phyloP scores from a whole-genome alignment of 2,113 vertebrate genomes.

The Clinocottus analis region DNA sequence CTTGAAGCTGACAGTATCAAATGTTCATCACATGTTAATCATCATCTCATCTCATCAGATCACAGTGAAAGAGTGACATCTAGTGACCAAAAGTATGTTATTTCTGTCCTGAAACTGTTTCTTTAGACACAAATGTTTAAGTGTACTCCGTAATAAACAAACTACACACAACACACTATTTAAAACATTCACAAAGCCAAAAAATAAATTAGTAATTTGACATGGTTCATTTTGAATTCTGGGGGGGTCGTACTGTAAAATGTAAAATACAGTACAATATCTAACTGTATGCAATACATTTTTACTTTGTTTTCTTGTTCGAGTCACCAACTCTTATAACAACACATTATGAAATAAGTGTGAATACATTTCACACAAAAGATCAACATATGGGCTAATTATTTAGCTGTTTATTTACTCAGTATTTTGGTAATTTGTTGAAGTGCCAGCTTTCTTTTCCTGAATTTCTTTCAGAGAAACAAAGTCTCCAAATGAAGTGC shows the following conservation, averaged over 20 bases:
- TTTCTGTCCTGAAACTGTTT: not conserved
- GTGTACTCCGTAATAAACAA: not conserved
- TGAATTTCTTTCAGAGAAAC: not conserved
- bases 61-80: slow-evolving; percentile 55
- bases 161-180: not conserved
- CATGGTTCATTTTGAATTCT: not conserved
- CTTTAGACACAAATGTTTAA: not conserved
- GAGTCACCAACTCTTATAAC: too few species aligned
- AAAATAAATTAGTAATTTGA: not conserved
- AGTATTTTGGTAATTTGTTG: not conserved
- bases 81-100: slow-evolving; percentile 46
- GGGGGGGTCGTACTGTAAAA: not conserved
- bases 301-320: too few species aligned
- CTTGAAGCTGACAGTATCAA: too few species aligned
- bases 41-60: too few species aligned
- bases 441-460: not conserved
- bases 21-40: too few species aligned
- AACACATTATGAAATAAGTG: not conserved
- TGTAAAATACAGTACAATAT: not conserved
- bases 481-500: not conserved
- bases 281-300: not conserved
- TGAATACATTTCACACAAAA: not conserved
- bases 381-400: not conserved
- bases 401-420: not conserved
- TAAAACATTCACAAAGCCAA: not conserved